A percentile compares a stretch with the other conserved stretches of the same genome.
Conservation (phyloP, 2,113 vertebrate genomes). For the Picathartes gymnocephalus region DNA sequence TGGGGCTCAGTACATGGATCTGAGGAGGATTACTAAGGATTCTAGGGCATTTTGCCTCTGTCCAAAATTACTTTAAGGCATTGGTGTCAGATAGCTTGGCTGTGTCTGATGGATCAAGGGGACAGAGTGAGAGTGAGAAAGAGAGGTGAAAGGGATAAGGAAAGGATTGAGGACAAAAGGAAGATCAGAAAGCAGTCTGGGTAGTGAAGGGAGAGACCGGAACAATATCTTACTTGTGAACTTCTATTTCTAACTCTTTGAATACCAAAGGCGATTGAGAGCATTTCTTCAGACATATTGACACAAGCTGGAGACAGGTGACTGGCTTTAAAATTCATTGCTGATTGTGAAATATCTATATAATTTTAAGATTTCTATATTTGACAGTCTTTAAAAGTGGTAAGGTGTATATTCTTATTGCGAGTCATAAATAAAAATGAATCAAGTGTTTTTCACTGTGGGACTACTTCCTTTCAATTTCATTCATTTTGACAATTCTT, state of each 20-base stretch:
- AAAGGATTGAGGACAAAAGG: constrained; percentile 69
- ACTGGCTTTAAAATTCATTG: background rate
- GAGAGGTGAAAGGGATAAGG: constrained; percentile 75
- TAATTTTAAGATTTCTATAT: background rate
- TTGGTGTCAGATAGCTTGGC: constrained; percentile 66
- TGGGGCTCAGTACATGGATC: constrained; percentile 71
- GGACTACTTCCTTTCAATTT: background rate
- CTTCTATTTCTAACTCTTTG: constrained; percentile 65
- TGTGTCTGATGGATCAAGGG: constrained; percentile 73
- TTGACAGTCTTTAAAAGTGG: background rate
- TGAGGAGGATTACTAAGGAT: constrained; percentile 78
- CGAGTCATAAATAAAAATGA: constrained; percentile 4
- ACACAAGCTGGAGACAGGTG: background rate
- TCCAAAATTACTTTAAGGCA: constrained; percentile 78
- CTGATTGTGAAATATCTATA: background rate
- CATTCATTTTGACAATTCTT: background rate
- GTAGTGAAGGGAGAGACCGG: constrained; percentile 54
- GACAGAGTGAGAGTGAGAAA: constrained; percentile 60
- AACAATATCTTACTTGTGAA: constrained; percentile 70
- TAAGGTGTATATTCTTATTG: background rate
- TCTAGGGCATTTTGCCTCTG: constrained; percentile 75
- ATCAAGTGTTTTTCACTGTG: background rate
- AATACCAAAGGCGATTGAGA: background rate
- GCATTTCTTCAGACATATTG: constrained; percentile 27
- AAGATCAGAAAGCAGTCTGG: constrained; percentile 66